Percentiles rank a stretch among this genome's conserved stretches.
Evolutionary conservation across 1,140 invertebrate species (phyloP).

Genomic region (Procambarus clarkii): DNA sequence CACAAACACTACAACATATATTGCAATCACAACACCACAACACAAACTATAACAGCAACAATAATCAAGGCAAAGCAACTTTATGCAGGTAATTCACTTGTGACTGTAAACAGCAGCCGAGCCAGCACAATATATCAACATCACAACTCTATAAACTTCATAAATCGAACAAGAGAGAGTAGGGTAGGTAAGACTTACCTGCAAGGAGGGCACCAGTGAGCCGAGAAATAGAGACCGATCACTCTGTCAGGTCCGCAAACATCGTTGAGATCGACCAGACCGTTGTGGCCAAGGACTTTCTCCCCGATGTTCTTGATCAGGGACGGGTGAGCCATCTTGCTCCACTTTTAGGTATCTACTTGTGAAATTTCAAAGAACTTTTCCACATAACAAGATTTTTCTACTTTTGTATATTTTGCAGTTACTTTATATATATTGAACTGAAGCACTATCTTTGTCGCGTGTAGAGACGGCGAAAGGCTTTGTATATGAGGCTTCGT

Average conservation of each 20-base stretch:
- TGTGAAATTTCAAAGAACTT: not conserved
- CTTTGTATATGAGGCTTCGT: not conserved
- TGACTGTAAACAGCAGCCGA: no score
- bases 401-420: not conserved
- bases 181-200: constrained; percentile 20
- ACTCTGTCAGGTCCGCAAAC: constrained; percentile 50
- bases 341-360: not conserved
- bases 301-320: constrained; percentile 57
- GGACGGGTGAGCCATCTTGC: constrained; percentile 56
- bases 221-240: constrained; percentile 58
- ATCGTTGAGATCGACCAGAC: constrained; percentile 35
- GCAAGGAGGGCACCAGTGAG: constrained; percentile 53
- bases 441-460: not conserved
- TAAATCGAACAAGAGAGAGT: not conserved
- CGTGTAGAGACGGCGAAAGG: not conserved
- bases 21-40: no score
- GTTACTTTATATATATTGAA: not conserved
- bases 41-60: no score
- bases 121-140: no score
- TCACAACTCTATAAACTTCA: no score
- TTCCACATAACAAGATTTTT: constrained; percentile 14
- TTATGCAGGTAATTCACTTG: no score
- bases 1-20: no score
- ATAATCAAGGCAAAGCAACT: no score
- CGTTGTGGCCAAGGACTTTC: constrained; percentile 40